phyloP scores from a whole-genome alignment of 2,113 vertebrate species.

The Illadopsis cleaveri region DNA sequence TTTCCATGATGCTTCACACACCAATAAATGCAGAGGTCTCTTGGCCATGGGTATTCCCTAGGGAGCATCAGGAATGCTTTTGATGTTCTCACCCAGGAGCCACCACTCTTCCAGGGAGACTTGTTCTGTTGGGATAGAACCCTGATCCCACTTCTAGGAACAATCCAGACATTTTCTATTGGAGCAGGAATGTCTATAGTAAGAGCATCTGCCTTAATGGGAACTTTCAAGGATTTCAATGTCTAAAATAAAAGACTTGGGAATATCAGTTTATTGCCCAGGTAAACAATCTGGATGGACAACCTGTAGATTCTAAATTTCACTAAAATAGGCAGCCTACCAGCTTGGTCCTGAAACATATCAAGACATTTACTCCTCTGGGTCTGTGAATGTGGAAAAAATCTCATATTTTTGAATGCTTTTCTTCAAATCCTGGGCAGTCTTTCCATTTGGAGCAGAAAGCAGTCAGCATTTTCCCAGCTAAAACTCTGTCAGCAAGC shows the following conservation, averaged over 20 bases:
- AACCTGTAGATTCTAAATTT: background rate
- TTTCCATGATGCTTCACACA: fast-evolving
- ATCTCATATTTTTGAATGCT: fast-evolving
- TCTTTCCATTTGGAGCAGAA: background rate
- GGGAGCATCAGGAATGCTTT: background rate
- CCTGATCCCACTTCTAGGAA: background rate
- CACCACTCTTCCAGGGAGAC: background rate
- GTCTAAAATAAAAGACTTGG: background rate
- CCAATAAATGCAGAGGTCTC: background rate
- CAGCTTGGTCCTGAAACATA: background rate
- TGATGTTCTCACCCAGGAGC: background rate
- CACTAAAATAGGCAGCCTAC: background rate
- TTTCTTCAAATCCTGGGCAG: background rate
- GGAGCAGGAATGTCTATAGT: fast-evolving
- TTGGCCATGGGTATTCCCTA: fast-evolving
- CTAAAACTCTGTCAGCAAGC: too few species aligned
- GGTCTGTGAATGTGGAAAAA: background rate
- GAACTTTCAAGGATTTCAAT: background rate
- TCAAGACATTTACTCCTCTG: fast-evolving
- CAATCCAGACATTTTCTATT: background rate
- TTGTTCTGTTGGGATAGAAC: fast-evolving
- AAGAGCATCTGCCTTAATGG: background rate
- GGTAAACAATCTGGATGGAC: background rate
- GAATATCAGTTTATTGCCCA: background rate
- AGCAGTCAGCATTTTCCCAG: fast-evolving